phyloP scores from a whole-genome alignment of 2,888 invertebrate genomes.

The Thecocarcelia acutangulata region DNA sequence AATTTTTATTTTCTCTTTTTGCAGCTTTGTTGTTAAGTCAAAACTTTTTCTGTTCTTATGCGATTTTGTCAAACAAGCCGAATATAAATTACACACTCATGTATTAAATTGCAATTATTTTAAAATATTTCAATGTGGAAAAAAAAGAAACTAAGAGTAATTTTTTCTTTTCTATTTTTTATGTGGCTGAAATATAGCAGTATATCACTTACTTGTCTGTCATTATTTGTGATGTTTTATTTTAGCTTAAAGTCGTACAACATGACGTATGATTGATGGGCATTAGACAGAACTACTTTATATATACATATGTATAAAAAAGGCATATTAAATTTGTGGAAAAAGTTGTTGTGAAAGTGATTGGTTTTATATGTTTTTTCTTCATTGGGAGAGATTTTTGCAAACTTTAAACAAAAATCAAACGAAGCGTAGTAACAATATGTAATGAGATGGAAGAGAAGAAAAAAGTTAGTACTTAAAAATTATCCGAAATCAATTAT shows the following conservation, averaged over 20 bases:
- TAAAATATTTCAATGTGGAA: not conserved
- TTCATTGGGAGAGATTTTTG: not conserved
- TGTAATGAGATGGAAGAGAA: too few relatives aligned
- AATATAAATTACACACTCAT: not conserved
- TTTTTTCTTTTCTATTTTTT: not conserved
- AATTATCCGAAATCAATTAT: too few relatives aligned
- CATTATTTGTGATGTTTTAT: slow-evolving; percentile 18
- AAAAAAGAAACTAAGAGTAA: not conserved
- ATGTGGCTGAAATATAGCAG: not conserved
- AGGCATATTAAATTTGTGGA: slow-evolving; percentile 14
- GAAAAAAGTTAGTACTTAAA: too few relatives aligned
- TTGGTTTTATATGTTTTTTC: not conserved
- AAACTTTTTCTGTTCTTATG: not conserved
- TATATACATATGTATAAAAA: not conserved
- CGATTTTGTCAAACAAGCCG: not conserved
- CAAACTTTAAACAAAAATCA: too few relatives aligned
- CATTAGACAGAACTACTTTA: slow-evolving; percentile 2
- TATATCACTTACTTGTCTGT: slow-evolving; percentile 14
- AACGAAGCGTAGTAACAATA: too few relatives aligned
- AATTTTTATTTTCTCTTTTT: not conserved
- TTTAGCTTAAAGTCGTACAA: slow-evolving; percentile 19
- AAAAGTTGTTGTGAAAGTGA: slow-evolving; percentile 18
- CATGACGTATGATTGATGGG: slow-evolving; percentile 52
- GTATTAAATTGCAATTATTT: slow-evolving; percentile 8
- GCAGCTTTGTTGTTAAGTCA: not conserved